Conservation (phyloP, 2,797 vertebrate species). For the Sebastes reedi region DNA sequence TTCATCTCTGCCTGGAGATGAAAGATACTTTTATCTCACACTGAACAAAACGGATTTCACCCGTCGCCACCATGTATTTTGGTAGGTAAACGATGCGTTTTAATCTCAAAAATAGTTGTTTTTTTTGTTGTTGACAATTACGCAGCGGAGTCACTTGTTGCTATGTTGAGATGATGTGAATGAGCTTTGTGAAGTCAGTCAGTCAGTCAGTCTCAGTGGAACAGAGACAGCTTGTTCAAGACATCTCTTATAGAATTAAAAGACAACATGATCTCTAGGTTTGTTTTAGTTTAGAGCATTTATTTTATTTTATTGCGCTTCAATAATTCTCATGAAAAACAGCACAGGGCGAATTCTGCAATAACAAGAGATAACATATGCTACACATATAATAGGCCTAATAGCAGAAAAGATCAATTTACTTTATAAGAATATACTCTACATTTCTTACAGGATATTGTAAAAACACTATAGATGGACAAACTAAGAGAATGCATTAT, state of each 20-base stretch:
- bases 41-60: conserved; percentile 42
- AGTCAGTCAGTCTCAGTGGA: conserved; percentile 41
- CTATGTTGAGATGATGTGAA: conserved; percentile 33
- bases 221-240: neutral
- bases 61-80: conserved; percentile 65
- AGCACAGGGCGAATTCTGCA: neutral
- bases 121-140: neutral
- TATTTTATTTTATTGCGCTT: neutral
- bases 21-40: conserved; percentile 32
- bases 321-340: neutral
- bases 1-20: conserved; percentile 43
- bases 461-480: neutral
- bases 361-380: neutral
- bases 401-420: neutral
- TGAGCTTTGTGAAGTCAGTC: conserved; percentile 39
- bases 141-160: conserved; percentile 69
- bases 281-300: neutral
- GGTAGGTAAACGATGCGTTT: conserved; percentile 63
- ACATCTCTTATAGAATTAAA: neutral
- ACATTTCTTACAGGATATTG: neutral
- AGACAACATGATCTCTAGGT: neutral
- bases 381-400: neutral
- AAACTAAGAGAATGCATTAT: neutral
- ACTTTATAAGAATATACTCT: neutral
- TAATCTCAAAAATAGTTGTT: neutral